Conservation (phyloP, 2,113 vertebrate genomes). For the Carassius auratus region DNA sequence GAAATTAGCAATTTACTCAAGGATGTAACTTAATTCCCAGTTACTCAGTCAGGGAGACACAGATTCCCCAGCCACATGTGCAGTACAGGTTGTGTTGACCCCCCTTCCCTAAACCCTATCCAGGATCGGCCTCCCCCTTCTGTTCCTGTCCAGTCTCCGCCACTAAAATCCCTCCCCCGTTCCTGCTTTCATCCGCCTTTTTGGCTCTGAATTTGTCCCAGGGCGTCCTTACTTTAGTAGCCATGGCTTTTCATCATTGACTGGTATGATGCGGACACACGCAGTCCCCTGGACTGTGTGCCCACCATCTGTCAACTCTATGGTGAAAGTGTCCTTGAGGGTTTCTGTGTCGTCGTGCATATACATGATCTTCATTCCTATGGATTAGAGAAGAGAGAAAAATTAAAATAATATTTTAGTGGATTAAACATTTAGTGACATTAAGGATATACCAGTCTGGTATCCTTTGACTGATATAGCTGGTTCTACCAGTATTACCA, state of each 20-base stretch:
- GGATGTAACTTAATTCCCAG: slow-evolving; percentile 64
- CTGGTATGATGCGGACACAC: slow-evolving; percentile 82
- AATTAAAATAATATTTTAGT: slow-evolving; percentile 17
- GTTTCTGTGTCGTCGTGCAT: slow-evolving; percentile 88
- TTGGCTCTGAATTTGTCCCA: slow-evolving; percentile 60
- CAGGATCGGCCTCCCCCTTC: slow-evolving; percentile 1
- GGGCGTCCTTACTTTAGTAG: slow-evolving; percentile 74
- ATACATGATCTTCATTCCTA: slow-evolving; percentile 84
- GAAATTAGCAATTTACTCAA: slow-evolving; percentile 57
- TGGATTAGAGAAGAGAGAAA: slow-evolving; percentile 52
- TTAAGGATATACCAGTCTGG: not conserved
- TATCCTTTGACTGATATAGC: not conserved
- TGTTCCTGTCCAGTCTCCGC: slow-evolving; percentile 44
- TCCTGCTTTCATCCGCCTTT: slow-evolving; percentile 37
- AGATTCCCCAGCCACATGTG: slow-evolving; percentile 52
- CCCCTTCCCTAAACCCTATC: slow-evolving; percentile 11
- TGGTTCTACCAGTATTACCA: not conserved
- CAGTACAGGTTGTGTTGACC: slow-evolving; percentile 46
- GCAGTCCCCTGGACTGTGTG: slow-evolving; percentile 81
- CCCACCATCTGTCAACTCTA: slow-evolving; percentile 88
- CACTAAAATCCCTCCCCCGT: slow-evolving; percentile 26
- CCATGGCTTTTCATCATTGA: slow-evolving; percentile 84
- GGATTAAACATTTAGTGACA: not conserved
- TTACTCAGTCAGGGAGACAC: slow-evolving; percentile 57
- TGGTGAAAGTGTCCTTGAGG: slow-evolving; percentile 80